A percentile compares a stretch with the other conserved stretches of the same genome.
Evolutionary conservation across 2,888 invertebrate species (phyloP).

Genomic region (Aspidiotus destructor): DNA sequence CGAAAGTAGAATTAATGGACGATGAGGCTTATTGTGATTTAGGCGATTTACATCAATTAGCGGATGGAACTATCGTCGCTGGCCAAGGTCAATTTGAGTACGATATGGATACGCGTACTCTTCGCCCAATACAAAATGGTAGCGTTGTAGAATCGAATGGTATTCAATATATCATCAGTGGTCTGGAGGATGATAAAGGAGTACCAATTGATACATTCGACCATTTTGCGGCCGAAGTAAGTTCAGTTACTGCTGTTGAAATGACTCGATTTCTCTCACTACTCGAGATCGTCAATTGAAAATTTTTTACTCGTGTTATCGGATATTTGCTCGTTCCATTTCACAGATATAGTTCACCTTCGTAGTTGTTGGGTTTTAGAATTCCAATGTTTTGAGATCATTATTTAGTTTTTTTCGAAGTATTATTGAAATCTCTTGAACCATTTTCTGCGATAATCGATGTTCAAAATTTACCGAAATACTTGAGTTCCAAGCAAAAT

Average conservation of each 20-base stretch:
- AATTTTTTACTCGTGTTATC: no score
- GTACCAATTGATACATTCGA: slow-evolving; percentile 3
- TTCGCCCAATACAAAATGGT: slow-evolving; percentile 24
- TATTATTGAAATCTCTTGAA: no score
- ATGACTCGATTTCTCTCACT: neutral
- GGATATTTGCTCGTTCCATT: no score
- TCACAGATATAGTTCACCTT: no score
- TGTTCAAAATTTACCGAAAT: no score
- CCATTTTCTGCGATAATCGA: no score
- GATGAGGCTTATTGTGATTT: slow-evolving; percentile 8
- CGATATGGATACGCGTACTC: slow-evolving; percentile 9
- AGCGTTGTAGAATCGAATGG: slow-evolving; percentile 25
- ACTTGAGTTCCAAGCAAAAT: no score
- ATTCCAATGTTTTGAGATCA: no score
- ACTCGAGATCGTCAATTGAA: no score
- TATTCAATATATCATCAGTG: slow-evolving; percentile 18
- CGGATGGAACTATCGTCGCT: slow-evolving; percentile 11
- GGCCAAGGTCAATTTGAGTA: slow-evolving; percentile 5
- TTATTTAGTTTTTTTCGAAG: no score
- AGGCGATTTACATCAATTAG: slow-evolving; percentile 7
- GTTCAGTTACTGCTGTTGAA: neutral
- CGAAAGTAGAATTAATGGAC: slow-evolving; percentile 4
- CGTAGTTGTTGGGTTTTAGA: no score
- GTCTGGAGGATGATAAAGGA: neutral
- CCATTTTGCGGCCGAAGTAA: slow-evolving; percentile 29